Evolutionary conservation across 2,888 invertebrate genomes (phyloP), one percentile per base, ranked within the genome.

Genomic region (Rhyacophila evoluta): DNA sequence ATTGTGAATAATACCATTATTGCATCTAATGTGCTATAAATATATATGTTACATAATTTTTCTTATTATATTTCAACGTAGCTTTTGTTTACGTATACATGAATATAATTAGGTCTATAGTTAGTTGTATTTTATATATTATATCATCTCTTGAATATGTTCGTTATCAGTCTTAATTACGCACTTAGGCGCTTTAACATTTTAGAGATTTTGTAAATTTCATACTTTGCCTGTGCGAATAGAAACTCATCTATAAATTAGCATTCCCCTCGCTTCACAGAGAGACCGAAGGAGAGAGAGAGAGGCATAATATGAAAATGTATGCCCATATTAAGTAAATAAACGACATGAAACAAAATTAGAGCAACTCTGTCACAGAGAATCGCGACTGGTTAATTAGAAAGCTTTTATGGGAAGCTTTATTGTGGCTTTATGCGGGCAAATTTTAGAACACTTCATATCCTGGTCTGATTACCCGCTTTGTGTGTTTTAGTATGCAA

Each of bases 291-390:
- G 6, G 6, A 6, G 29, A 33, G 29, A 6, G 29, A 33, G 29
- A 33, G 6, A 6, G 29, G 19, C 55, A 55, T 55, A 55, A 55
- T 55, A 55, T 55, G 55, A 55, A 55, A 55, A 55, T 55, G 55
- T 55, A 55, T 55, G 55, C 55, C 55, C 55, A 55, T 55, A 55
- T 55, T 55, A 55, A 55, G 55, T 55, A 55, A 55, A 55, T 55
- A 55, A 55, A 55, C 25, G 55, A 55, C 55, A 55, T 55, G 55
- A 55, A 55, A 55, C 55, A 55, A 55, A 55, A 55, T 55, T 55
- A 55, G 55, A 55, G 55, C 55, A 55, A 55, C 55, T 55, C 25
- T 19, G 55, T 55, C 55, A 55, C 15, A 55, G 15, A 19, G 55
- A 55, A 55, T 55, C 55, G 55, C 55, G 55, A 55, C 55, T 55